Percentiles rank a stretch among this genome's conserved stretches.
phyloP scores from a whole-genome alignment of 2,888 invertebrate genomes.

The Eupithecia vulgata region DNA sequence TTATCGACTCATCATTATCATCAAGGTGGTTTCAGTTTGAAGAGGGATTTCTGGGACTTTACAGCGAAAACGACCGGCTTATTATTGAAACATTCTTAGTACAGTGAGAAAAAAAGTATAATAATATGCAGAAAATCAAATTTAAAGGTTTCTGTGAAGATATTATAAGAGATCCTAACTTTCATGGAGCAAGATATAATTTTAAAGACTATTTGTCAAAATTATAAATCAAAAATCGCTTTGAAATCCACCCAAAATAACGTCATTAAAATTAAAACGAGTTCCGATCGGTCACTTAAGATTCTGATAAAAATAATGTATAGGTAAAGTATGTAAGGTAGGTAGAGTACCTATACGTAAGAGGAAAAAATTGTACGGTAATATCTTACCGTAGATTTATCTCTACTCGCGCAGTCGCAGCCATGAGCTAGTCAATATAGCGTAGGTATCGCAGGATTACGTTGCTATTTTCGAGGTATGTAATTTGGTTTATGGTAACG shows the following conservation, averaged over 20 bases:
- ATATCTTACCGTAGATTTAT: background rate
- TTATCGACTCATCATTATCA: slow-evolving; percentile 6
- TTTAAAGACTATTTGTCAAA: no score
- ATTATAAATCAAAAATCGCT: background rate
- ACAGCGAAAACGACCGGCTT: background rate
- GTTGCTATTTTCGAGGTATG: slow-evolving; percentile 2
- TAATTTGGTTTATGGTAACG: slow-evolving; percentile 7
- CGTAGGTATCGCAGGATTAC: slow-evolving; percentile 1
- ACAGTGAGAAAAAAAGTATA: background rate
- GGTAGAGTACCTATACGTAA: no score
- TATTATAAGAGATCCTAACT: no score
- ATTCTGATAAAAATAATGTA: background rate
- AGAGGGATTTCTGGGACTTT: background rate
- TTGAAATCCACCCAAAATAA: background rate
- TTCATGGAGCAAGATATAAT: no score
- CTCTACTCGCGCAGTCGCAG: background rate
- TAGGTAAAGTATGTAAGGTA: no score
- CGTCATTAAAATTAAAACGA: background rate
- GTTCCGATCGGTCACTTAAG: background rate
- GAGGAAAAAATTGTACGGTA: background rate
- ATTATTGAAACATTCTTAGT: background rate
- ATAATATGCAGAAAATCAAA: background rate
- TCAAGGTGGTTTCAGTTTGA: background rate
- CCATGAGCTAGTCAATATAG: background rate
- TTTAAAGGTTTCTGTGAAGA: no score